Evolutionary conservation across 2,113 vertebrate species (phyloP).

Genomic region (Dipodomys merriami): DNA sequence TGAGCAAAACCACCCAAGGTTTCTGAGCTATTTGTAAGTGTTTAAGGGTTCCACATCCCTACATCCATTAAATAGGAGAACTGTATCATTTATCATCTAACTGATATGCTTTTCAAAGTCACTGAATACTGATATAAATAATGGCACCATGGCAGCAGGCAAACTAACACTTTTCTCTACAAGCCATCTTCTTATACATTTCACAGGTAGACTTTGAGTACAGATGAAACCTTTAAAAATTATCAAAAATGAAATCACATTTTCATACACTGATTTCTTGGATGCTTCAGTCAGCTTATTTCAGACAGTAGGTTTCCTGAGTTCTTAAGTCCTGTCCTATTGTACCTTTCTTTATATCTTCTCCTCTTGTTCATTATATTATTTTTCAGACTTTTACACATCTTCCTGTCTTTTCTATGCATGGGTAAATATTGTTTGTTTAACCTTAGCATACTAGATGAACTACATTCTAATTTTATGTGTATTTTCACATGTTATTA

Average conservation of each 20-base stretch:
- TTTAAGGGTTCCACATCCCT: neutral
- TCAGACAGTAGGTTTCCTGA: neutral
- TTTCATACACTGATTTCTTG: neutral
- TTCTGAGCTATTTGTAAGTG: neutral
- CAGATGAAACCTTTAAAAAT: neutral
- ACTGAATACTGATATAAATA: neutral
- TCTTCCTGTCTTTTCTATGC: neutral
- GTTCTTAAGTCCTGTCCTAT: neutral
- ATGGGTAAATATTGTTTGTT: neutral
- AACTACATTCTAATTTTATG: neutral
- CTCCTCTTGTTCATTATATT: neutral
- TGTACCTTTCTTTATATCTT: neutral
- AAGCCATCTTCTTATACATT: neutral
- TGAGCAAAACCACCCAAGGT: neutral
- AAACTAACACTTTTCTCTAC: neutral
- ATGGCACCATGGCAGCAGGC: neutral
- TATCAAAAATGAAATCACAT: neutral
- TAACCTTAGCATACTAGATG: neutral
- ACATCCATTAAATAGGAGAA: neutral
- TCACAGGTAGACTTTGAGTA: neutral
- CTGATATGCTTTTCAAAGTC: neutral
- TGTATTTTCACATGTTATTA: neutral
- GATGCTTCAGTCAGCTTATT: neutral
- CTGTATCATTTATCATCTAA: neutral
- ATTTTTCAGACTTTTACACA: neutral